Base-by-base conservation (phyloP, 2,888 invertebrate species). In the Parascotia fuliginaria region DNA sequence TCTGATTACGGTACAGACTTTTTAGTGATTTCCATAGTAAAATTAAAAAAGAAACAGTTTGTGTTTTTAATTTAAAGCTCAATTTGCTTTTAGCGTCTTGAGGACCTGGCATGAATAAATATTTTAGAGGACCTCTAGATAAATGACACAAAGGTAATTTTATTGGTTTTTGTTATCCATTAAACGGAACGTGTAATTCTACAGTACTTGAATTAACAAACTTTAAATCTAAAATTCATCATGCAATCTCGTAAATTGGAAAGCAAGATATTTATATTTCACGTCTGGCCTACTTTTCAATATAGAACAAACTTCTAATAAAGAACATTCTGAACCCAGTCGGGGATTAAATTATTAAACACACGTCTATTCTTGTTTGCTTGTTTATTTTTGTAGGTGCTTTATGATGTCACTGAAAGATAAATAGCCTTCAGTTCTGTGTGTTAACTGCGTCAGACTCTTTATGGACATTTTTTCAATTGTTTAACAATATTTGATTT, bases 21-120 rank as follows among this genome's bases (percentile, higher is more conserved):
- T 50, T 54, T 38, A 46, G 54, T 40, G 13, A 69, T 69, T 69
- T 55, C 59, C 70, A 62, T 67, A 56, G 49, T 51, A 56, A 65
- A 58, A 65, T 56, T 61, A 47, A 61, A 49, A 65, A 56, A 55
- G 54, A 59, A 29, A 55, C 59, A 59, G 47, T 52, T 55, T 67
- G 63, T 69, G 55, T 70, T 65, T 70, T 67, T 62, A 70, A 55
- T 70, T 67, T 62, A 70, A 55, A 56, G 62, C 55, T 70, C 55
- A 67, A 65, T 67, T 67, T 65, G 63, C 66, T 67, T 70, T 67
- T 70, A 67, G 62, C 70, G 62, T 16, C 48, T 36, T 37, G 27
- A 37, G 36, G 48, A 2, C 47, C 32, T 41, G 48, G 50, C 41
- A 46, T 60, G 70, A 65, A 65, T 65, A 65, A 66, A 69, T 69